Evolutionary conservation across 2,888 invertebrate genomes (phyloP), one percentile per base, ranked within the genome.

Genomic region (Congeria kusceri): DNA sequence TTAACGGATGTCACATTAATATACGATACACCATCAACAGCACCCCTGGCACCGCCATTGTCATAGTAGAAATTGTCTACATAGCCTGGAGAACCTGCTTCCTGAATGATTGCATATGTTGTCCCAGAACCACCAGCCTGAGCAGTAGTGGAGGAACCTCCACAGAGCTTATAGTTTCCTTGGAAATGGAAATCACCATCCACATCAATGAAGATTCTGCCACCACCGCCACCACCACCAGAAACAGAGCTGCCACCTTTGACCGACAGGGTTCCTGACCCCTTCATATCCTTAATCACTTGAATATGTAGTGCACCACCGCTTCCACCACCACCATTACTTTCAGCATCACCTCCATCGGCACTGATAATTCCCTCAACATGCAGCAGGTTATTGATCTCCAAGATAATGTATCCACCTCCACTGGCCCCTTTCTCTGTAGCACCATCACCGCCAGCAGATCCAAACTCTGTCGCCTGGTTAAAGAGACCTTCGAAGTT

Each of bases 171-270:
- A 39, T 79, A 87, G 9, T 39, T 71, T 23, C 89, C 90, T 15
- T 80, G 80, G 65, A 76, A 90, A 56, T 87, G 85, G 68, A 77
- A 88, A 20, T 78, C 67, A 32, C 80, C 82, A 23, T 69, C 57
- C 18, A 87, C 80, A 29, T 69, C 47, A 9, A 88, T 46, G 27
- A 75, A 57, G 1, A 88, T 71, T 66, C 90, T 76, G 44, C 90
- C 90, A 32, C 88, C 90, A 49, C 90, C 89, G 20, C 89, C 89
- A 13, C 88, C 88, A 29, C 87, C 87, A 65, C 83, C 80, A 4
- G 70, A 73, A 11, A 63, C 80, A 18, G 80, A 75, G 32, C 63
- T 63, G 4, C 89, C 89, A 58, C 88, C 88, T 49, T 62, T 63
- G 2, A 82, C 86, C 47, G 80, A 77, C 3, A 88, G 32, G 3